Evolutionary conservation across 2,113 vertebrate species (phyloP).

Genomic region (Cavia porcellus): DNA sequence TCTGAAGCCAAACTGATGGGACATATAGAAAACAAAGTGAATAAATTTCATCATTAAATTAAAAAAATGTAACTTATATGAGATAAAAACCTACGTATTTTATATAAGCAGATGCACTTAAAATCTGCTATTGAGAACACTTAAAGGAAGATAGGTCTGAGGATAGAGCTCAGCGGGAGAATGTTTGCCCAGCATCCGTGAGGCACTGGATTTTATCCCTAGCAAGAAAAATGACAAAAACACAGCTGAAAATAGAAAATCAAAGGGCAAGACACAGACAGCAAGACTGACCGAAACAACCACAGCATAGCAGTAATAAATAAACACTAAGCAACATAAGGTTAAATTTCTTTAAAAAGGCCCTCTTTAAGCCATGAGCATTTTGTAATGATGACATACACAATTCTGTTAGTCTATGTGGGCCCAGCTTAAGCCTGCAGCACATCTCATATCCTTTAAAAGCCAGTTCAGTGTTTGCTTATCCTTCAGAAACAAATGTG

Average conservation of each 20-base stretch:
- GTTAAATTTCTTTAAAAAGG: neutral
- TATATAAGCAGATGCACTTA: neutral
- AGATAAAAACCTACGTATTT: conserved; percentile 18
- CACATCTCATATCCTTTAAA: conserved; percentile 1
- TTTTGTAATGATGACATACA: neutral
- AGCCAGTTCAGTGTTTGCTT: neutral
- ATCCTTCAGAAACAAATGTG: neutral
- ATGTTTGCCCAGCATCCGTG: neutral
- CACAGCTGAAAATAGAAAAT: neutral
- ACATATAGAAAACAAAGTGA: neutral
- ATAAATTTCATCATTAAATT: neutral
- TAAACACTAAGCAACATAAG: neutral
- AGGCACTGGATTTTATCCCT: neutral
- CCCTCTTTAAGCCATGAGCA: neutral
- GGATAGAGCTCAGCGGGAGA: neutral
- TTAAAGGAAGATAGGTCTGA: neutral
- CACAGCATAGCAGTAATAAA: neutral
- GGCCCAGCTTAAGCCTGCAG: neutral
- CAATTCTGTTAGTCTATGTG: neutral
- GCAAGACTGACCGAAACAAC: neutral
- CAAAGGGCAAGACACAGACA: neutral
- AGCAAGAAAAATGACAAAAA: neutral
- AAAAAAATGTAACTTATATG: neutral
- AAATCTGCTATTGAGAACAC: neutral
- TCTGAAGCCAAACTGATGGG: neutral